Conservation (phyloP, 2,888 invertebrate genomes). For the Germaria angustata region DNA sequence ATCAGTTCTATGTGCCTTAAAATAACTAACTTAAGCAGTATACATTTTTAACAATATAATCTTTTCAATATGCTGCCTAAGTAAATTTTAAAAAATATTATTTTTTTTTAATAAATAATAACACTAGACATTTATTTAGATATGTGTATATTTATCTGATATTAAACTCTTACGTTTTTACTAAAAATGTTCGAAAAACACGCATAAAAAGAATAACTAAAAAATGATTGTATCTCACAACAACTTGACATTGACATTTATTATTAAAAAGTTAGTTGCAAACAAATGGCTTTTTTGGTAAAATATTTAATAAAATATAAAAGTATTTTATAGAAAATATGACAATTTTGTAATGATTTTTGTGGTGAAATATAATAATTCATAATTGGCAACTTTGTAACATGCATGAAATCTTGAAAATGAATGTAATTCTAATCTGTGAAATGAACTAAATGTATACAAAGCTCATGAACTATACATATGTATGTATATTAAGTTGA, state of each 20-base stretch:
- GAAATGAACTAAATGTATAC: no score
- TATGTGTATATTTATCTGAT: constrained; percentile 9
- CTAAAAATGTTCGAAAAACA: constrained; percentile 42
- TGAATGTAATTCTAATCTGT: no score
- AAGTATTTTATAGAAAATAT: not conserved
- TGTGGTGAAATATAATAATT: no score
- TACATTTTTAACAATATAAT: constrained; percentile 2
- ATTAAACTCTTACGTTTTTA: constrained; percentile 30
- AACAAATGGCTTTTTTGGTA: not conserved
- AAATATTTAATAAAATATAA: not conserved
- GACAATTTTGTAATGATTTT: not conserved
- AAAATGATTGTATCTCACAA: constrained; percentile 80
- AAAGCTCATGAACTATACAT: no score
- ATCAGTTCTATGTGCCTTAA: constrained; percentile 79
- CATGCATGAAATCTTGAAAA: no score
- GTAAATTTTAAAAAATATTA: constrained; percentile 32
- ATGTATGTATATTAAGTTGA: no score
- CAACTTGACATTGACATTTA: constrained; percentile 71
- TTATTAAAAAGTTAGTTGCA: not conserved
- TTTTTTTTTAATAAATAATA: not conserved
- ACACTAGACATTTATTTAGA: constrained; percentile 55
- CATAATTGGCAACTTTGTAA: no score
- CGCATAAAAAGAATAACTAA: constrained; percentile 44
- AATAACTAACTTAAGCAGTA: constrained; percentile 37
- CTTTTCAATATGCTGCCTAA: constrained; percentile 30